A percentile compares a stretch with the other conserved stretches of the same genome.
Evolutionary conservation across 2,888 invertebrate species (phyloP).

Genomic region (Lobophora halterata): DNA sequence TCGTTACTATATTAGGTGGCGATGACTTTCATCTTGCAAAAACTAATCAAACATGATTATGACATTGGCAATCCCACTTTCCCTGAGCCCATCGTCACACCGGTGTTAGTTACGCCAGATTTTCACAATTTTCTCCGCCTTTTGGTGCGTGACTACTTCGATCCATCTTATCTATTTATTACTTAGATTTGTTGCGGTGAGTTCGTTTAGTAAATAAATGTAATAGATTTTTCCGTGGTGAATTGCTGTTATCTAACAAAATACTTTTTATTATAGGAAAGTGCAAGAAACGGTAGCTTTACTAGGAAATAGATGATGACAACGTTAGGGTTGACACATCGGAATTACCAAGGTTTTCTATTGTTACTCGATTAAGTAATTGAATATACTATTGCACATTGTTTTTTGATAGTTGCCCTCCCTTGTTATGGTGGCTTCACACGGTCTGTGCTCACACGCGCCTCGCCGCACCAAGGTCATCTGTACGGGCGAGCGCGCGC

Average conservation of each 20-base stretch:
- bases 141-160: slow-evolving; percentile 56
- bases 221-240: background rate
- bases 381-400: too few species aligned
- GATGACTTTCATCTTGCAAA: slow-evolving; percentile 38
- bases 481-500: too few species aligned
- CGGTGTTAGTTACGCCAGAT: slow-evolving; percentile 60
- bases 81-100: slow-evolving; percentile 42
- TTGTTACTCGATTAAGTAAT: too few species aligned
- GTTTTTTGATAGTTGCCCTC: too few species aligned
- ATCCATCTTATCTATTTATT: slow-evolving; percentile 42
- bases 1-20: slow-evolving; percentile 28
- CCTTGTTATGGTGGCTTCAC: too few species aligned
- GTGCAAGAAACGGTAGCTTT: background rate
- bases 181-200: slow-evolving; percentile 20
- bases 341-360: slow-evolving; percentile 7
- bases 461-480: too few species aligned
- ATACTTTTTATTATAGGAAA: background rate
- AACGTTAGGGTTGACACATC: slow-evolving; percentile 10
- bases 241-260: background rate
- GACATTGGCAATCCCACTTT: slow-evolving; percentile 43
- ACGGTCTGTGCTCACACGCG: too few species aligned
- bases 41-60: slow-evolving; percentile 36
- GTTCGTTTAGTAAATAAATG: slow-evolving; percentile 5
- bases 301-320: slow-evolving; percentile 5
- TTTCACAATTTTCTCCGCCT: slow-evolving; percentile 62